Evolutionary conservation across 2,888 invertebrate species (phyloP), one percentile per base, ranked within the genome.

Genomic region (Calliopum simillimum): DNA sequence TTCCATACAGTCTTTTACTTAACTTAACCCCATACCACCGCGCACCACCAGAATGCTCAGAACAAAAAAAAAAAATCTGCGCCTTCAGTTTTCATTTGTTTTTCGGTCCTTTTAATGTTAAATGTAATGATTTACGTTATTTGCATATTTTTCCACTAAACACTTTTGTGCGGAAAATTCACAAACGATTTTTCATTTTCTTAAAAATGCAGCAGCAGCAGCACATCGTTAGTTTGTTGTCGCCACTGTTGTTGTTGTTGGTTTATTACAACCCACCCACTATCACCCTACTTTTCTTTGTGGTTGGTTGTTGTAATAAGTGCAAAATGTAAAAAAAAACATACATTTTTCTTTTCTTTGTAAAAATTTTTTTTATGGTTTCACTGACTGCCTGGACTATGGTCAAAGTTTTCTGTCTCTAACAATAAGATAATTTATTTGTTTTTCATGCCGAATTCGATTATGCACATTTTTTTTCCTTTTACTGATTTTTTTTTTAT

Each of bases 131-230:
- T 82, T 82, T 83, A 82, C 82, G 77, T 76, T 78, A 83, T 83
- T 83, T 83, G 82, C 82, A 83, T 83, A 82, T 83, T 83, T 82
- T 81, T 79, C 81, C 81, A 80, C 82, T 63, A 59, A 70, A 65
- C 25, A 58, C 11, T 41, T 58, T 58, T 46, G 19, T 58, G 62
- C 51, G 33, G 4, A 80, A 80, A 78, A 80, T 79, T 79, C 80
- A 79, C 79, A 81, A 81, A 80, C 81, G 80, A 81, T 82, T 81
- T 81, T 80, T 81, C 81, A 81, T 81, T 81, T 77, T 59, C 49
- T 65, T 58, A 21, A 47, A 67, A 67, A 59, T 67, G 67, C 67
- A 66, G 66, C 56, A 67, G 58, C 49, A 58, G 67, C 67, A 66
- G 66, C 56, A 13, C 11, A 41, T 58, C 56, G 46, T 58, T 58